phyloP scores from a whole-genome alignment of 2,888 invertebrate species.

The Drosophila leonis region DNA sequence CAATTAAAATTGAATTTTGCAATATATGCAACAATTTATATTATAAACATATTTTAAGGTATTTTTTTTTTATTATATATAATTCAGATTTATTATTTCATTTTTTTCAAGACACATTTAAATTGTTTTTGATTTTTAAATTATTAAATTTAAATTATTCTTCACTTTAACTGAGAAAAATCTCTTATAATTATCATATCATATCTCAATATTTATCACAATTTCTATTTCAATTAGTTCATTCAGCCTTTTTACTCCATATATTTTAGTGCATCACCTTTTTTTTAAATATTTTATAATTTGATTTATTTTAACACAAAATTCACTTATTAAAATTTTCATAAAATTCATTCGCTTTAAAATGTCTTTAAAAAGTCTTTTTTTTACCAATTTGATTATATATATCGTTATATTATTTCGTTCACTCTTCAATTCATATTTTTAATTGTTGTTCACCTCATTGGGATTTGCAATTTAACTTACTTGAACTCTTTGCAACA shows the following conservation, averaged over 20 bases:
- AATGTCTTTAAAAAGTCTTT: too few species aligned
- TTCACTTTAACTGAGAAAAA: background rate
- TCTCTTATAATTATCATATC: too few species aligned
- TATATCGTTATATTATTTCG: too few species aligned
- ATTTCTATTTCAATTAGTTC: background rate
- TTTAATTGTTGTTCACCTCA: background rate
- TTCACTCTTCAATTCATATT: background rate
- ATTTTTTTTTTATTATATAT: too few species aligned
- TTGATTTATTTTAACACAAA: background rate
- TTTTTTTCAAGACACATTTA: background rate
- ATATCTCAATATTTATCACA: background rate
- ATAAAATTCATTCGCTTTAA: conserved; percentile 13
- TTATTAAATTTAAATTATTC: background rate
- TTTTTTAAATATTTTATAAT: background rate
- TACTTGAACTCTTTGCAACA: background rate
- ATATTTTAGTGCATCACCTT: background rate
- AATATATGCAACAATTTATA: too few species aligned
- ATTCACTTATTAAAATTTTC: background rate
- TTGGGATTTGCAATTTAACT: background rate
- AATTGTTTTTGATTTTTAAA: background rate
- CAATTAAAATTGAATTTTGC: too few species aligned
- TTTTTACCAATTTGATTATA: too few species aligned
- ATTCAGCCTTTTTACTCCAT: background rate
- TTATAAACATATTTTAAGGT: too few species aligned
- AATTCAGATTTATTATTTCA: background rate